These are phyloP conservation scores for Tenthredo distinguenda DNA, from an alignment of 2,888 invertebrate species.

Conservation along the genomic window DNA sequence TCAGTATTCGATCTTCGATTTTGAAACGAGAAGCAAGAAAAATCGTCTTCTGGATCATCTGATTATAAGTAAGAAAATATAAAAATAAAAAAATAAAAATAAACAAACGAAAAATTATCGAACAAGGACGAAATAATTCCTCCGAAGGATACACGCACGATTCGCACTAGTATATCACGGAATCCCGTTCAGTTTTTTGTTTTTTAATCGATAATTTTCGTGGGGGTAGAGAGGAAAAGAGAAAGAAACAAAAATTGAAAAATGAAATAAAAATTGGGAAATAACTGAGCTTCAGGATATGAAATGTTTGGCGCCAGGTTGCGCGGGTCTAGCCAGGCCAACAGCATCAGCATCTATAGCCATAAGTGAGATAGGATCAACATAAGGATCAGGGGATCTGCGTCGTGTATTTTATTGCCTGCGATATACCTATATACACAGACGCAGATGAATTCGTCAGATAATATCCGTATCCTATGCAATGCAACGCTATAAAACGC, in stretches of 20 bases:
- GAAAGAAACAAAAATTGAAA: not conserved
- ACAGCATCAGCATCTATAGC: not conserved
- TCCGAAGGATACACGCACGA: not conserved
- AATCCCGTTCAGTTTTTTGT: not conserved
- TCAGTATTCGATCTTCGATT: not conserved
- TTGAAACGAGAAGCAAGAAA: not conserved
- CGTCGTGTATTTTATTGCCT: slow-evolving; percentile 73
- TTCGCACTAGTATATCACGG: not conserved
- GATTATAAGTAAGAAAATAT: not conserved
- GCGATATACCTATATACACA: slow-evolving; percentile 67
- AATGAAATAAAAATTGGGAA: slow-evolving; percentile 16
- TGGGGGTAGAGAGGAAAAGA: not conserved
- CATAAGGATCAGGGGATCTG: slow-evolving; percentile 67
- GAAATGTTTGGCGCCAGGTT: slow-evolving; percentile 49
- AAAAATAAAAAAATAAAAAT: not conserved
- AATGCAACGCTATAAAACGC: slow-evolving; percentile 35
- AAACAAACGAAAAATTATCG: not conserved
- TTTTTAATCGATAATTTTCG: not conserved
- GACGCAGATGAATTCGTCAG: slow-evolving; percentile 76
- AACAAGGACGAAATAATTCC: not conserved
- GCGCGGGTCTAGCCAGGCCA: slow-evolving; percentile 42
- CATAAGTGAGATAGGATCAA: slow-evolving; percentile 69
- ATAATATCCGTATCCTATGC: slow-evolving; percentile 65
- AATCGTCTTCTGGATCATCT: not conserved
- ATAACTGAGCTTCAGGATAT: slow-evolving; percentile 13